A percentile compares a stretch with the other conserved stretches of the same genome.
Conservation (phyloP, 2,113 vertebrate species). For the Phaethornis superciliosus region DNA sequence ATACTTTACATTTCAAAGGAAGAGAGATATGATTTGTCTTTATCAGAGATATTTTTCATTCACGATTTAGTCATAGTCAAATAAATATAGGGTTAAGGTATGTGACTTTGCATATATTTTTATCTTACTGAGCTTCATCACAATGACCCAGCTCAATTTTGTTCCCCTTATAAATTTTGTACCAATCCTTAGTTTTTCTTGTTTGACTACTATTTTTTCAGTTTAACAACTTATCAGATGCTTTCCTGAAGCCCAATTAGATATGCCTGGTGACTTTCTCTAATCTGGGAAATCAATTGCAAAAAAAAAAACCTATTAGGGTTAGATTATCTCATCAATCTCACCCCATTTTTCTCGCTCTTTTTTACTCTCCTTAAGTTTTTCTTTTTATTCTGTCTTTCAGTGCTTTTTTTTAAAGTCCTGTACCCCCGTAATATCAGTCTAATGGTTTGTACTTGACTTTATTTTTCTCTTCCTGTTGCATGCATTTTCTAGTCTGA, state of each 20-base stretch:
- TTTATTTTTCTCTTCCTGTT: not conserved
- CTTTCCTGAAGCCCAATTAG: not conserved
- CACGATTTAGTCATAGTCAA: not conserved
- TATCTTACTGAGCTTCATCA: not conserved
- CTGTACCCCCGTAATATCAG: not conserved
- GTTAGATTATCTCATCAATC: not conserved
- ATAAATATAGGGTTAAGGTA: not conserved
- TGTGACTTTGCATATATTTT: not conserved
- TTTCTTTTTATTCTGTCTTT: not conserved
- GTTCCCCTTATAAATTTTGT: not conserved
- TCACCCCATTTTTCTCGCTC: rapidly evolving
- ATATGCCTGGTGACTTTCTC: not conserved
- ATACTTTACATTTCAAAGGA: not conserved
- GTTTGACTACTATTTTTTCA: not conserved
- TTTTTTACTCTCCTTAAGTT: not conserved
- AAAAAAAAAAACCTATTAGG: not conserved
- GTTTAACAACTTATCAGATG: not conserved
- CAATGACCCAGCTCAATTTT: not conserved
- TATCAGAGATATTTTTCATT: not conserved
- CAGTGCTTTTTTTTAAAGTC: not conserved
- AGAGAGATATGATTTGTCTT: not conserved
- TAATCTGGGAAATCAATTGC: not conserved
- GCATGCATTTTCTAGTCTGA: not conserved
- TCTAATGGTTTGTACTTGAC: not conserved
- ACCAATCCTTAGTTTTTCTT: not conserved